phyloP scores from a whole-genome alignment of 1,140 invertebrate genomes.

The Rhopalosiphum maidis region DNA sequence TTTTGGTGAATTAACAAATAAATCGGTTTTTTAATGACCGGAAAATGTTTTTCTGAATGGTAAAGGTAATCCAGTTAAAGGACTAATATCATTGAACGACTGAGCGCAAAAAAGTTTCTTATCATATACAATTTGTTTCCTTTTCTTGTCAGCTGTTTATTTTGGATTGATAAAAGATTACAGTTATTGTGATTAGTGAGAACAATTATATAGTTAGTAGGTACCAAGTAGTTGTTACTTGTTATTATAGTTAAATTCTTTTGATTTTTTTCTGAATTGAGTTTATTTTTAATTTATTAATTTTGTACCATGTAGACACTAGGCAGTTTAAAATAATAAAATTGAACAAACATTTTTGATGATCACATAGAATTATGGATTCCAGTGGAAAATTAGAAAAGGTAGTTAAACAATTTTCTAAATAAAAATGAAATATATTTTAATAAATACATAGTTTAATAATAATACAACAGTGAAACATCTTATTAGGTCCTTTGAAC shows the following conservation, averaged over 20 bases:
- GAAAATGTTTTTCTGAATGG: not conserved
- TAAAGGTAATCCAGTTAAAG: not conserved
- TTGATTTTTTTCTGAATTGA: not conserved
- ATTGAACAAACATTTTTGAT: not conserved
- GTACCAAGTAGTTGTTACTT: not conserved
- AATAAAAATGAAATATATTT: not conserved
- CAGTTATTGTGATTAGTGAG: not conserved
- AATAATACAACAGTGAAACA: not conserved
- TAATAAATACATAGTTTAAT: not conserved
- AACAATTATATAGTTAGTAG: not conserved
- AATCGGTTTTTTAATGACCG: not conserved
- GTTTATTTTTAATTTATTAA: not conserved
- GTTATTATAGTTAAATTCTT: not conserved
- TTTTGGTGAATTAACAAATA: not conserved
- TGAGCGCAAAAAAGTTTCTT: not conserved
- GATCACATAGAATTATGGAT: constrained; percentile 5
- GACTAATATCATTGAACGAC: not conserved
- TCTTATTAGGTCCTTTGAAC: not conserved
- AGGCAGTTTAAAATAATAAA: not conserved
- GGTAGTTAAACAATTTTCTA: not conserved
- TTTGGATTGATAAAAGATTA: constrained; percentile 19
- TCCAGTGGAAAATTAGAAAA: constrained; percentile 49
- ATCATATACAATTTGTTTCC: not conserved
- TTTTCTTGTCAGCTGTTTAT: constrained; percentile 14
- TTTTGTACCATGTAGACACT: not conserved